Percentiles rank a stretch among this genome's conserved stretches.
These are phyloP conservation scores for Urocitellus parryii DNA, from an alignment of 2,113 vertebrate species.

Conservation along the genomic window DNA sequence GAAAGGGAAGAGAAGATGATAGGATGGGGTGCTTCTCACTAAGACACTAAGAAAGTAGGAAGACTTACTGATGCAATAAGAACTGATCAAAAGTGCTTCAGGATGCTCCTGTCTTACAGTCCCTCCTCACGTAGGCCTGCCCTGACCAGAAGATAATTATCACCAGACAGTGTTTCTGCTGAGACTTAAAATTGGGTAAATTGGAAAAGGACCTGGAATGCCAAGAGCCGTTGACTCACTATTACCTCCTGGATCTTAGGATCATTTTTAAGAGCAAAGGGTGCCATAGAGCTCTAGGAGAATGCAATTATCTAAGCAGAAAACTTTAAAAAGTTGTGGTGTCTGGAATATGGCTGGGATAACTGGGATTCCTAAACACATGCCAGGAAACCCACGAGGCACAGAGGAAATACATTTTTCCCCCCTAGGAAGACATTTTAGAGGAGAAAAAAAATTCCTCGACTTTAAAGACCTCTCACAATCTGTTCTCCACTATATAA, in stretches of 20 bases:
- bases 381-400: neutral
- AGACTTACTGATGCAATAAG: neutral
- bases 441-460: neutral
- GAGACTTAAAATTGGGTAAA: neutral
- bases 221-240: neutral
- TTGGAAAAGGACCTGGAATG: neutral
- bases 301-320: conserved; percentile 12
- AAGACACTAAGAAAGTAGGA: neutral
- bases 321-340: neutral
- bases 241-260: neutral
- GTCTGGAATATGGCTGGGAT: neutral
- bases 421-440: neutral
- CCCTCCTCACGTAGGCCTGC: too few relatives aligned
- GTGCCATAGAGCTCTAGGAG: neutral
- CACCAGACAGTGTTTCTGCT: neutral
- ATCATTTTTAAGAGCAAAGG: neutral
- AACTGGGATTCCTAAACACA: neutral
- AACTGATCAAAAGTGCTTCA: neutral
- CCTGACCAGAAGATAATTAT: too few relatives aligned
- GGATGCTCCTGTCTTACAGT: neutral
- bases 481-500: neutral
- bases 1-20: neutral
- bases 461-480: neutral
- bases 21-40: neutral
- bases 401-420: neutral